Evolutionary conservation across 2,113 vertebrate genomes (phyloP).

Genomic region (Otis tarda): DNA sequence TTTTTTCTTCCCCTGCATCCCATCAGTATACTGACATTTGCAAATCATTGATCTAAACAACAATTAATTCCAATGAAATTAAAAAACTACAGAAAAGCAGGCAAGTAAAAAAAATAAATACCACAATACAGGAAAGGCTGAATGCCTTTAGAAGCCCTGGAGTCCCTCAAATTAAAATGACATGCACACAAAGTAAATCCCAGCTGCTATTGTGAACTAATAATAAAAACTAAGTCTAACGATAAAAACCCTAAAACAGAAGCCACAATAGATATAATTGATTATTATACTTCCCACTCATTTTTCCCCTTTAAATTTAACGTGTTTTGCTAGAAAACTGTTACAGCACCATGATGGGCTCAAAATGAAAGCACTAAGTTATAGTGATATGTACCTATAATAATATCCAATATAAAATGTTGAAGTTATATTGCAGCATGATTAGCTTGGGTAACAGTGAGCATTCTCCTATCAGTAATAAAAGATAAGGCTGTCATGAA

Average conservation of each 20-base stretch:
- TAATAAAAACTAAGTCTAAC: slow-evolving; percentile 36
- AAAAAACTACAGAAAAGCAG: background rate
- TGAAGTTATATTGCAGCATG: slow-evolving; percentile 35
- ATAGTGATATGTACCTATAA: slow-evolving; percentile 68
- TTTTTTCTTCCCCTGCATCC: background rate
- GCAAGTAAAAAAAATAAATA: slow-evolving; percentile 42
- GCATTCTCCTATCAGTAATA: slow-evolving; percentile 51
- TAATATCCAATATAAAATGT: slow-evolving; percentile 65
- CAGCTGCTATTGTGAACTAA: background rate
- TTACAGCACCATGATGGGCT: slow-evolving; percentile 48
- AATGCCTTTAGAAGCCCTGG: slow-evolving; percentile 6
- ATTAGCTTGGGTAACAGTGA: slow-evolving; percentile 65
- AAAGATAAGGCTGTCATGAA: slow-evolving; percentile 46
- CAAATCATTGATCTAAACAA: slow-evolving; percentile 11
- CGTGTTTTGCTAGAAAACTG: slow-evolving; percentile 24
- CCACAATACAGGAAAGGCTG: background rate
- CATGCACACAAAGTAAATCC: background rate
- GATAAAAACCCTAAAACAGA: slow-evolving; percentile 25
- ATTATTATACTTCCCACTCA: background rate
- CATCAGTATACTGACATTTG: background rate
- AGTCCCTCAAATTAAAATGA: slow-evolving; percentile 2
- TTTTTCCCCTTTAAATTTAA: slow-evolving; percentile 62
- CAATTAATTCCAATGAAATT: slow-evolving; percentile 35
- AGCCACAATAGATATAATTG: slow-evolving; percentile 18
- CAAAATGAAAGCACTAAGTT: slow-evolving; percentile 76